Base-by-base conservation (phyloP, 2,113 vertebrate species). In the Pseudorasbora parva region DNA sequence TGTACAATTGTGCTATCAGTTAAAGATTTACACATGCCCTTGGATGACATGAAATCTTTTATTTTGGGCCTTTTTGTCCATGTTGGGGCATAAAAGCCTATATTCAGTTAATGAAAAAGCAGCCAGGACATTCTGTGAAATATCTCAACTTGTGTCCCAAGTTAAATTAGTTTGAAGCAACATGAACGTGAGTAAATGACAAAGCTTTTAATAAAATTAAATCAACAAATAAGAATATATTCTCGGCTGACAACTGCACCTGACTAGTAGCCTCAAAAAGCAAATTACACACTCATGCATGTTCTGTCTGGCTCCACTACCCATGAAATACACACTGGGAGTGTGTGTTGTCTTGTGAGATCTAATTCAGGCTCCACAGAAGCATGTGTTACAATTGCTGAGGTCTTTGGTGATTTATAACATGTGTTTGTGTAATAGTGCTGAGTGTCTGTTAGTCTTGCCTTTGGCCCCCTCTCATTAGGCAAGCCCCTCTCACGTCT, bases 401-500 rank as follows among this genome's bases (percentile, higher is more conserved):
- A 77, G 21, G 17, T 41, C 51, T 77, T 37, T 41, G n/a, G 51
- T 57, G 74, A 77, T 41, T 59, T 77, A 77, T 23, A 57, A 27
- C 30, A 75, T 68, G 62, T 30, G 69, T 57, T 64, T 77, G 74
- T 77, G 57, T 57, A 77, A 57, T 43, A 77, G 60, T 49, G 27
- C 72, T 51, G 47, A 68, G 69, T 30, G 37, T 57, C 27, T 51
- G 30, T 78, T 62, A 69, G 41, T 25, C 82, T 37, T 41, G 14
- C 8, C n/a, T 77, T 81, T 69, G 62, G 27, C 15, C 56, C n/a
- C 76, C 27, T 82, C 82, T 74, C 60, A 51, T 72, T 74, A 79
- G 74, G 66, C 78, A 68, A 66, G 23, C 75, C 57, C 49, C 60
- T 56, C 76, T 78, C 33, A 15, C 19, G 10, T 79, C 56, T 9